A percentile compares a stretch with the other conserved stretches of the same genome.
Evolutionary conservation across 64 coral and sea anemone genomes (phyloP).

Genomic region (Stichodactyla helianthus): DNA sequence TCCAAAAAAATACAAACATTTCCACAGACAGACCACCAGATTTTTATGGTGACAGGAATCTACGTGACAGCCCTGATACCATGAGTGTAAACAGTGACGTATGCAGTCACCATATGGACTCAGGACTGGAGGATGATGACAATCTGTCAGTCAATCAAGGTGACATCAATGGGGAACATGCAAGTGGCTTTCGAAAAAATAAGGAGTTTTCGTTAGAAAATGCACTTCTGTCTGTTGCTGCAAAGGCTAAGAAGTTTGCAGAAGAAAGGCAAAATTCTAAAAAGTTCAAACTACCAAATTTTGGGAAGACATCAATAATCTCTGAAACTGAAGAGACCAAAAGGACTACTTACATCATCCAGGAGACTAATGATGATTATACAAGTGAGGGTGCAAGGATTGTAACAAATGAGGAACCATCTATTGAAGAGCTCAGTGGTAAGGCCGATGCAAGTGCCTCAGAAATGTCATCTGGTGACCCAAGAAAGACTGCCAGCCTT

Average conservation of each 20-base stretch:
- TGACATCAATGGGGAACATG: not conserved
- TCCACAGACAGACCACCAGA: slow-evolving; percentile 21
- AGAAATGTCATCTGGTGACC: not conserved
- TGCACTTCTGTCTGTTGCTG: slow-evolving; percentile 39
- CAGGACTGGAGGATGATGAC: slow-evolving; percentile 47
- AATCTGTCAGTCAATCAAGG: slow-evolving; percentile 32
- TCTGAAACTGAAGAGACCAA: not conserved
- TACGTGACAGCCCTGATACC: slow-evolving; percentile 52
- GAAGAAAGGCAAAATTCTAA: slow-evolving; percentile 24
- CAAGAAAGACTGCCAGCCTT: not conserved
- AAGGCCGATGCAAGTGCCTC: not conserved
- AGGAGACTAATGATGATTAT: not conserved
- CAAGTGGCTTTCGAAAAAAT: not conserved
- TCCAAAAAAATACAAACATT: slow-evolving; percentile 40
- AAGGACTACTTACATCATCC: too few relatives aligned
- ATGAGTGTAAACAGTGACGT: slow-evolving; percentile 58
- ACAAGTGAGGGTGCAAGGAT: not conserved
- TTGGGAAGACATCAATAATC: not conserved
- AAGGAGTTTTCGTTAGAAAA: slow-evolving; percentile 43
- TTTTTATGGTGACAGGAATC: slow-evolving; percentile 25
- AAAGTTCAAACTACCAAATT: not conserved
- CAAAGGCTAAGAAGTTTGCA: slow-evolving; percentile 52
- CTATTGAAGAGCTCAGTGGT: not conserved
- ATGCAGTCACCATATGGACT: slow-evolving; percentile 4
- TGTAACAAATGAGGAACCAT: not conserved